Conservation (phyloP, 1,140 invertebrate species). For the Centruroides sculpturatus region DNA sequence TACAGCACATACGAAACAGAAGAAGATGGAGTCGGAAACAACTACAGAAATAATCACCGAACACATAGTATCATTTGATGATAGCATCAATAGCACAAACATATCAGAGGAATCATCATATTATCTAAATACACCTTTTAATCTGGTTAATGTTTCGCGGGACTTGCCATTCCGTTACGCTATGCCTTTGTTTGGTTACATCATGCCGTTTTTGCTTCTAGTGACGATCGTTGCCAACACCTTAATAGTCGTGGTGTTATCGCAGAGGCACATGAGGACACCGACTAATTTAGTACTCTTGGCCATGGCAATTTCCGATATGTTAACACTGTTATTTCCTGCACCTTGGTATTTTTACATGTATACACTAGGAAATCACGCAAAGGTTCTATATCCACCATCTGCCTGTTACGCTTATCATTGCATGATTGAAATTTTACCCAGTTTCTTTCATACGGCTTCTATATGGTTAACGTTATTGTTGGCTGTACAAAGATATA, state of each 20-base stretch:
- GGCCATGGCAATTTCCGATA: slow-evolving; percentile 81
- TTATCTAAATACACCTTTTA: not conserved
- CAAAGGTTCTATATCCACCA: slow-evolving; percentile 53
- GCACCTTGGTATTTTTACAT: slow-evolving; percentile 66
- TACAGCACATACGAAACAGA: too few relatives aligned
- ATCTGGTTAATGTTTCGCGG: slow-evolving; percentile 17
- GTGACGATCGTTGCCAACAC: slow-evolving; percentile 83
- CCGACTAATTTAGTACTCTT: slow-evolving; percentile 52
- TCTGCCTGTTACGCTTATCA: slow-evolving; percentile 60
- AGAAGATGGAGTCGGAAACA: too few relatives aligned
- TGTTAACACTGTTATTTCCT: slow-evolving; percentile 77
- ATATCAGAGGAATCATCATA: too few relatives aligned
- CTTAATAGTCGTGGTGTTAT: slow-evolving; percentile 57
- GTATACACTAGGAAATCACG: slow-evolving; percentile 74
- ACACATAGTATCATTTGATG: too few relatives aligned
- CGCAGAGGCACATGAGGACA: slow-evolving; percentile 45
- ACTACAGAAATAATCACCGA: too few relatives aligned
- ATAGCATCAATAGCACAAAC: too few relatives aligned
- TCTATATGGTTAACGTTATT: slow-evolving; percentile 81
- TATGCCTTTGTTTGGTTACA: slow-evolving; percentile 48
- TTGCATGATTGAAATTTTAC: slow-evolving; percentile 50
- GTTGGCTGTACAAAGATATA: slow-evolving; percentile 74
- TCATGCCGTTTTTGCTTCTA: slow-evolving; percentile 66
- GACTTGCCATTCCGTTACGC: slow-evolving; percentile 44
- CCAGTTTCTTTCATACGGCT: slow-evolving; percentile 78